These are phyloP conservation scores for Rhadinocentrus ornatus DNA, from an alignment of 2,797 vertebrate genomes.

Conservation along the genomic window DNA sequence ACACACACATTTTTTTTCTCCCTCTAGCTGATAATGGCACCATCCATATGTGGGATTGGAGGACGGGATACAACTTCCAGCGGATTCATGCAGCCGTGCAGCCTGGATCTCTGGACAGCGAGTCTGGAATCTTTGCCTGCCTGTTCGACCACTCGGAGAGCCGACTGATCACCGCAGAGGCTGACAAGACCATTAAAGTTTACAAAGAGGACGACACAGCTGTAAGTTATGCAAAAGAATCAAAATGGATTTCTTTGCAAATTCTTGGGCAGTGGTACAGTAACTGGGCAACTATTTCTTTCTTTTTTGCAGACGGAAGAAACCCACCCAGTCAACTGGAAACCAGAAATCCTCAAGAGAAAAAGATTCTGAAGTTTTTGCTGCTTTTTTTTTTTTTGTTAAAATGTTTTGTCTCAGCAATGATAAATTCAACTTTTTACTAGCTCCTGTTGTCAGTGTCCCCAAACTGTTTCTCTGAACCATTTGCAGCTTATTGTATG, in stretches of 20 bases:
- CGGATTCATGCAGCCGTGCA: slow-evolving; percentile 97
- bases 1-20: not conserved
- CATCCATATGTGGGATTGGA: slow-evolving; percentile 99
- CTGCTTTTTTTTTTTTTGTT: slow-evolving; percentile 15
- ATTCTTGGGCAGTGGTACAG: not conserved
- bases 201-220: slow-evolving; percentile 97
- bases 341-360: slow-evolving; percentile 98
- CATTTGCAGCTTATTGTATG: slow-evolving; percentile 63
- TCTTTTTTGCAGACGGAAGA: slow-evolving; percentile 91
- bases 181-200: slow-evolving; percentile 99
- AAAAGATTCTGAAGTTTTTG: slow-evolving; percentile 89
- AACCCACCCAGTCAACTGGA: slow-evolving; percentile 97
- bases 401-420: slow-evolving; percentile 13
- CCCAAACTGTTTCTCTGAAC: slow-evolving; percentile 54
- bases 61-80: slow-evolving; percentile 99
- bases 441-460: slow-evolving; percentile 30
- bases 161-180: slow-evolving; percentile 94
- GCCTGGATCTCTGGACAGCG: slow-evolving; percentile 97
- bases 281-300: slow-evolving; percentile 60
- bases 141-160: slow-evolving; percentile 95
- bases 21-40: slow-evolving; percentile 95
- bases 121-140: slow-evolving; percentile 98
- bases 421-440: slow-evolving; percentile 30
- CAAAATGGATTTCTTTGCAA: not conserved
- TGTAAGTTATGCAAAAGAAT: slow-evolving; percentile 74